A percentile compares a stretch with the other conserved stretches of the same genome.
Evolutionary conservation across 2,113 vertebrate genomes (phyloP).

Genomic region (Chionis minor): DNA sequence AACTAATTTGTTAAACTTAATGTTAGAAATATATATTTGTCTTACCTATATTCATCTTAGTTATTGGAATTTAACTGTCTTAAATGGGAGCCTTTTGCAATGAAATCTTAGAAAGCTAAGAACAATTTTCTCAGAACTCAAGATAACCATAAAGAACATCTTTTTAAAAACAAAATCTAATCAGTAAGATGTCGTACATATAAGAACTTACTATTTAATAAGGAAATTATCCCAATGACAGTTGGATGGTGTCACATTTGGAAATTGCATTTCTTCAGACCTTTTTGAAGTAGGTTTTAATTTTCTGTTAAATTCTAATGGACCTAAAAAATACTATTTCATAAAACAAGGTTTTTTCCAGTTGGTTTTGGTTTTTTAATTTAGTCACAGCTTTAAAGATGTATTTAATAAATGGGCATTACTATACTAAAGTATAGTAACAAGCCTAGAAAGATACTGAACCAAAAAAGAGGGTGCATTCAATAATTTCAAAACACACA

Average conservation of each 20-base stretch:
- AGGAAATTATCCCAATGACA: background rate
- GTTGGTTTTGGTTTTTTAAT: background rate
- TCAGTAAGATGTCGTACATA: background rate
- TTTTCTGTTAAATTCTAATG: background rate
- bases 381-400: background rate
- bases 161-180: background rate
- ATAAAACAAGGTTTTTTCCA: background rate
- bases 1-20: background rate
- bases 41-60: background rate
- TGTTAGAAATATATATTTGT: background rate
- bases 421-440: background rate
- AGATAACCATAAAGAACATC: background rate
- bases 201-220: background rate
- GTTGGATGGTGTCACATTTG: background rate
- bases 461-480: background rate
- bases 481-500: background rate
- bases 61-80: background rate
- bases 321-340: background rate
- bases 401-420: background rate
- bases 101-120: background rate
- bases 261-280: background rate
- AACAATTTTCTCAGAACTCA: background rate
- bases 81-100: background rate
- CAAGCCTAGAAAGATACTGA: background rate
- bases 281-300: background rate